Percentiles rank a stretch among this genome's conserved stretches.
Evolutionary conservation across 2,888 invertebrate species (phyloP).

Genomic region (Euplexia lucipara): DNA sequence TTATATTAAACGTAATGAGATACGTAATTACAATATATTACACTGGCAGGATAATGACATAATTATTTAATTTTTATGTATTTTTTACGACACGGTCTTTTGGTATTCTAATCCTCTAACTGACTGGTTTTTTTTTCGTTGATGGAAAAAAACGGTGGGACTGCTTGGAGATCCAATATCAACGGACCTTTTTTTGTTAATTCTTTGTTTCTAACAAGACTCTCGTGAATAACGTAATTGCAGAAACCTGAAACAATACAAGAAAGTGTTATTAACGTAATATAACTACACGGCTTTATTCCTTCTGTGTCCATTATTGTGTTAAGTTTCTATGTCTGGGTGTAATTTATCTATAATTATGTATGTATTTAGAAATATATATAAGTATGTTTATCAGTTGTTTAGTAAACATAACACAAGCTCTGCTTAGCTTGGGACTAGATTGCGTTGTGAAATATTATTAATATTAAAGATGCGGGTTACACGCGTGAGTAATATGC

Average conservation of each 20-base stretch:
- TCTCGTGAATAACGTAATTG: not conserved
- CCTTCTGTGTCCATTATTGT: too few species aligned
- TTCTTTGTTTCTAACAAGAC: not conserved
- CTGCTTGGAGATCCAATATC: not conserved
- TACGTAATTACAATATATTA: constrained; percentile 54
- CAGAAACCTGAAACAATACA: constrained; percentile 35
- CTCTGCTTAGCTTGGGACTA: too few species aligned
- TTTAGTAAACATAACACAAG: too few species aligned
- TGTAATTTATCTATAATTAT: too few species aligned
- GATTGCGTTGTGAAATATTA: too few species aligned
- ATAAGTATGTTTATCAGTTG: too few species aligned
- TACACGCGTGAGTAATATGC: too few species aligned
- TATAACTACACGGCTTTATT: too few species aligned
- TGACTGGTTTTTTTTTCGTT: constrained; percentile 15
- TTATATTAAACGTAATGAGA: constrained; percentile 60
- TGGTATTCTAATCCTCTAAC: constrained; percentile 28
- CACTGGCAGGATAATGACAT: constrained; percentile 59
- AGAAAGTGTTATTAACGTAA: not conserved
- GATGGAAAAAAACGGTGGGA: not conserved
- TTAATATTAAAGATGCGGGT: too few species aligned
- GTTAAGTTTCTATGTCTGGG: too few species aligned
- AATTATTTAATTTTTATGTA: constrained; percentile 66
- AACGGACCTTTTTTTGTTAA: not conserved
- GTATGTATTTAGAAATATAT: too few species aligned
- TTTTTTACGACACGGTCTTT: constrained; percentile 51